Evolutionary conservation across 1,140 invertebrate species (phyloP).

Genomic region (Carcinoscorpius rotundicauda): DNA sequence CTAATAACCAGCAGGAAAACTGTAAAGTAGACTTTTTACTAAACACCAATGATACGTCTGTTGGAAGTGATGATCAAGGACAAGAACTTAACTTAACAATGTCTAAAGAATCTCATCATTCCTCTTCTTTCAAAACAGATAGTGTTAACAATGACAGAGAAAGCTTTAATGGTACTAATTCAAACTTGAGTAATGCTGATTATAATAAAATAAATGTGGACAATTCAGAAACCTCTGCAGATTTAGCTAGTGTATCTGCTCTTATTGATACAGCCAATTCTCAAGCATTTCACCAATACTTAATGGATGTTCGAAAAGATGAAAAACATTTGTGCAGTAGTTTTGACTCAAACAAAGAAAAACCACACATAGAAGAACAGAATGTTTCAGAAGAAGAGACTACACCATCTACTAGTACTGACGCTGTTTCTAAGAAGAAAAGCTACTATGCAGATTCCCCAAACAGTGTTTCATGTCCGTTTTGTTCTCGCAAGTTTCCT

Average conservation of each 20-base stretch:
- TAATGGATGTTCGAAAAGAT: constrained; percentile 3
- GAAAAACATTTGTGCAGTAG: constrained; percentile 2
- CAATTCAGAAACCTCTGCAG: constrained; percentile 29
- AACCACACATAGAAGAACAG: constrained; percentile 12
- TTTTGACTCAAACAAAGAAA: background rate
- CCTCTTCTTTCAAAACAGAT: background rate
- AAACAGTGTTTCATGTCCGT: constrained; percentile 77
- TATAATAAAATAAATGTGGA: background rate
- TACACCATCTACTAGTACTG: background rate
- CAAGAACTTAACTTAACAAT: background rate
- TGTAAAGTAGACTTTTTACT: background rate
- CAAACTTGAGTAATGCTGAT: background rate
- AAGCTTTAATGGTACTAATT: background rate
- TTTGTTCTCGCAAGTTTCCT: constrained; percentile 82
- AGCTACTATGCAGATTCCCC: constrained; percentile 93
- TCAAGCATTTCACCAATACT: constrained; percentile 17
- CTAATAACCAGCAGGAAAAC: too few relatives aligned
- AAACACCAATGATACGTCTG: background rate
- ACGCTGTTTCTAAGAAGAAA: constrained; percentile 54
- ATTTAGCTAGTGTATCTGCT: constrained; percentile 60
- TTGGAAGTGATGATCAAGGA: background rate
- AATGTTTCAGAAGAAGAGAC: background rate
- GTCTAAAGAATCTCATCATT: background rate
- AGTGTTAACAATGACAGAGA: background rate
- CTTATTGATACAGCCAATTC: constrained; percentile 63